Evolutionary conservation across 2,888 invertebrate genomes (phyloP), one percentile per base, ranked within the genome.

Genomic region (Sarcophaga caerulescens): DNA sequence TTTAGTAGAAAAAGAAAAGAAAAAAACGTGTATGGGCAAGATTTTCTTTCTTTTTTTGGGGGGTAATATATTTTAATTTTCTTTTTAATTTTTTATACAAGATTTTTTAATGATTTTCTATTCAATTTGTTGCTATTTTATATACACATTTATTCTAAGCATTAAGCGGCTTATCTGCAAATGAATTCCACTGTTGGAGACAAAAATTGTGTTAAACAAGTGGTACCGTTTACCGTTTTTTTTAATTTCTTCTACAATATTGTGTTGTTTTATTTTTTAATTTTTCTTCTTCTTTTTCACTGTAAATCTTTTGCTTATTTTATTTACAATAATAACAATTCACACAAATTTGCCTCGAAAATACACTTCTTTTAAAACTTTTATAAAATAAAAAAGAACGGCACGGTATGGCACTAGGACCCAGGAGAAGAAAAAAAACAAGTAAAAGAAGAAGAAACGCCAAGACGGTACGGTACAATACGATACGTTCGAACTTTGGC

Each of bases 401-500:
- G 5, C 52, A 52, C 25, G 52, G 21, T n/a, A n/a, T 21, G 63
- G 75, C 69, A 69, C 70, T 60, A 62, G 68, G 68, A 81, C 25
- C 70, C 70, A 74, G 63, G 52, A 23, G 47, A 75, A 45, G 12
- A 35, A 65, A 68, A 74, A 57, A 74, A 25, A 85, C 66, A 78
- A 81, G 52, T 52, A 17, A 52, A 52, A 17, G 52, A 52, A 52
- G 52, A 52, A 52, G 52, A 17, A 75, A 81, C 73, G 78, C 81
- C 76, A 88, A 82, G 12, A 52, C 52, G 52, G 12, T 52, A 52
- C 52, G 52, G 52, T 52, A 52, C 17, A 14, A 79, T 84, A 79
- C 77, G 81, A 78, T 71, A 81, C 76, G 70, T 85, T 66, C 79
- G 80, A 65, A 62, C 80, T 74, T 70, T 79, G 73, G 52, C 57